A percentile compares a stretch with the other conserved stretches of the same genome.
These are phyloP conservation scores for Platyrinchus mystaceus DNA, from an alignment of 2,797 vertebrate genomes.

Conservation along the genomic window DNA sequence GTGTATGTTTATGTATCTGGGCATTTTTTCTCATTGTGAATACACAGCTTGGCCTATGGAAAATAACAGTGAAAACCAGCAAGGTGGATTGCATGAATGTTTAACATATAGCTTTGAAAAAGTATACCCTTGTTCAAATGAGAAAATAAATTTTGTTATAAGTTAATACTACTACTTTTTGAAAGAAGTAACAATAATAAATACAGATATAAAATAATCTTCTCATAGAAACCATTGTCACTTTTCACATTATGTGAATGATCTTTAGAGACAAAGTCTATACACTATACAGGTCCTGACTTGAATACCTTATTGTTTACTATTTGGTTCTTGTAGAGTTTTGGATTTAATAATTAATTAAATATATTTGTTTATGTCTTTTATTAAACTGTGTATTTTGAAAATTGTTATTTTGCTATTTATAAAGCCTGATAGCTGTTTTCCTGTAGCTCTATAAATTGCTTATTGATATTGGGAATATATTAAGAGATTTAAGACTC, in stretches of 20 bases:
- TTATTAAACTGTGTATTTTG: not conserved
- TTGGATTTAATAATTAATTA: not conserved
- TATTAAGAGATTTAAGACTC: not conserved
- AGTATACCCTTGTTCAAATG: not conserved
- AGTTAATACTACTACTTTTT: not conserved
- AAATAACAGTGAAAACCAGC: not conserved
- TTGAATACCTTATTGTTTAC: not conserved
- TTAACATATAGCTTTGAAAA: not conserved
- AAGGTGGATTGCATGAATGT: not conserved
- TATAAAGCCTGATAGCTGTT: not conserved
- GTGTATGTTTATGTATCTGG: not conserved
- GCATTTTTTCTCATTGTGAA: not conserved
- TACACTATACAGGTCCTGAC: not conserved
- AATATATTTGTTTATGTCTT: not conserved
- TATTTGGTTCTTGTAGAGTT: not conserved
- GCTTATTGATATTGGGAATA: not conserved
- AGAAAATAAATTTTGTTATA: not conserved
- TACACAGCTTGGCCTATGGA: fast-evolving
- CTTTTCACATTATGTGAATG: not conserved
- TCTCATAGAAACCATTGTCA: not conserved
- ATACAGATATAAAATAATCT: not conserved
- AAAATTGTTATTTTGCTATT: not conserved
- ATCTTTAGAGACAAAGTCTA: not conserved
- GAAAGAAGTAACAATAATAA: not conserved
- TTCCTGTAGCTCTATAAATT: not conserved